Evolutionary conservation across 2,797 vertebrate species (phyloP).

Genomic region (Notamacropus eugenii): DNA sequence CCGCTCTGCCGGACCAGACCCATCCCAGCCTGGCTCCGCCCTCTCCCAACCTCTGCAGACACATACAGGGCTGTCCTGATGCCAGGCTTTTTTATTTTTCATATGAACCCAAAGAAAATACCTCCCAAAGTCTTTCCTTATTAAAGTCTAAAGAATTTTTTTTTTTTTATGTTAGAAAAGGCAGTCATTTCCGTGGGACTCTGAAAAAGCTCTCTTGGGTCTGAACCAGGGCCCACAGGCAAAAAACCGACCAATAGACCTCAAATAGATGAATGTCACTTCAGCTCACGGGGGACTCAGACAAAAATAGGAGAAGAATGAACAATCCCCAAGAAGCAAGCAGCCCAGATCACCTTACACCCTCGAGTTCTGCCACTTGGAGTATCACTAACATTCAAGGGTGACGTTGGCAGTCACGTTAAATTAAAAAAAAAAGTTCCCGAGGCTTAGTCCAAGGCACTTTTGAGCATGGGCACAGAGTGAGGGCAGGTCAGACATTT

Average conservation of each 20-base stretch:
- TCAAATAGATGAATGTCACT: neutral
- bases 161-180: neutral
- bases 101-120: neutral
- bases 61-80: neutral
- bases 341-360: neutral
- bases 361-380: neutral
- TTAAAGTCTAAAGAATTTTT: neutral
- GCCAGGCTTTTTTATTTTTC: neutral
- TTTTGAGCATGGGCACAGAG: neutral
- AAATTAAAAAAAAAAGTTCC: neutral
- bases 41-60: neutral
- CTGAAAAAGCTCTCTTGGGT: neutral
- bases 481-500: conserved; percentile 13
- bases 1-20: neutral
- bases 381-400: neutral
- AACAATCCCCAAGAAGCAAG: too few relatives aligned
- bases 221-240: neutral
- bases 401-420: neutral
- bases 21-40: neutral
- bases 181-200: neutral
- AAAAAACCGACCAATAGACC: neutral
- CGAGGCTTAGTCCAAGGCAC: neutral
- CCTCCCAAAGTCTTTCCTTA: neutral
- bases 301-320: too few relatives aligned
- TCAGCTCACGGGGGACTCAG: neutral